A percentile compares a stretch with the other conserved stretches of the same genome.
Evolutionary conservation across 2,888 invertebrate species (phyloP).

Genomic region (Cistogaster globosa): DNA sequence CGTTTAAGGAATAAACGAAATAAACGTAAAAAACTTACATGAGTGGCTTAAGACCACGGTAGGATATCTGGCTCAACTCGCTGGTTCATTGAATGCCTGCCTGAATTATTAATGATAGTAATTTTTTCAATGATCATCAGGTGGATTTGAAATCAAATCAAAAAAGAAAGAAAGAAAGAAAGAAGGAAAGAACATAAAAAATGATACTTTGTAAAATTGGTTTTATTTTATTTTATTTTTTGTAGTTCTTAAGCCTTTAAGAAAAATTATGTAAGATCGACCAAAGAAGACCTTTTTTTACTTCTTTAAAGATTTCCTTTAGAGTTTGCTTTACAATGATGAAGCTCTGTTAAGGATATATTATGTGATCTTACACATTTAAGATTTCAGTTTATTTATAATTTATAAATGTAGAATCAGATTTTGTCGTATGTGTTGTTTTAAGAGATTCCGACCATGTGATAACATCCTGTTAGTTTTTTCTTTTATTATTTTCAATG

Average conservation of each 20-base stretch:
- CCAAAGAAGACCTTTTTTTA: slow-evolving; percentile 14
- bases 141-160: slow-evolving; percentile 65
- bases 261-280: slow-evolving; percentile 64
- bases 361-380: slow-evolving; percentile 56
- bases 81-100: slow-evolving; percentile 50
- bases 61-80: slow-evolving; percentile 52
- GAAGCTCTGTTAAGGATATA: slow-evolving; percentile 46
- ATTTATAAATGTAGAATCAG: slow-evolving; percentile 7
- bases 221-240: slow-evolving; percentile 5
- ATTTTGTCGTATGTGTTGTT: slow-evolving; percentile 26
- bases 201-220: slow-evolving; percentile 33
- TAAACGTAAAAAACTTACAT: slow-evolving; percentile 49
- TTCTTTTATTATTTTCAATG: neutral
- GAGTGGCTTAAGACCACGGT: slow-evolving; percentile 58
- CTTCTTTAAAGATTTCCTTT: slow-evolving; percentile 7
- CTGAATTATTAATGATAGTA: slow-evolving; percentile 73
- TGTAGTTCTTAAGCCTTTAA: slow-evolving; percentile 39
- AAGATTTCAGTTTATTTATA: slow-evolving; percentile 34
- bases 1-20: slow-evolving; percentile 54
- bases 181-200: slow-evolving; percentile 50
- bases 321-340: slow-evolving; percentile 1
- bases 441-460: slow-evolving; percentile 74
- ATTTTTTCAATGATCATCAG: slow-evolving; percentile 74
- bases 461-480: slow-evolving; percentile 69
- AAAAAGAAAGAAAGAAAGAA: slow-evolving; percentile 10